These are phyloP conservation scores for Copidosoma aretas DNA, from an alignment of 2,888 invertebrate species.

Conservation along the genomic window DNA sequence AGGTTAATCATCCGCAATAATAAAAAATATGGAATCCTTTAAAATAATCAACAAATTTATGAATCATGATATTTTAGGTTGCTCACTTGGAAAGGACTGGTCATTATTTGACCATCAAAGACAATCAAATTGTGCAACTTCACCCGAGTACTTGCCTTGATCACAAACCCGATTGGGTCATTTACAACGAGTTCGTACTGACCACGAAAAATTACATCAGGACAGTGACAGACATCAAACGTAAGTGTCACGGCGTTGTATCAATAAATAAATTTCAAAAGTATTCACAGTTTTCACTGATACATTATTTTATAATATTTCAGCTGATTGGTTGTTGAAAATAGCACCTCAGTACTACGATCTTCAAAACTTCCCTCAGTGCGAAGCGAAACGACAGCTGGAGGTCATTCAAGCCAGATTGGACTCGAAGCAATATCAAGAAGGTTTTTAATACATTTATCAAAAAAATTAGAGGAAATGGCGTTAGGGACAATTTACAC, in stretches of 20 bases:
- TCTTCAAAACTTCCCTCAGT: conserved; percentile 95
- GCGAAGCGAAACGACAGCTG: conserved; percentile 93
- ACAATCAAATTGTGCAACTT: conserved; percentile 98
- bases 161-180: conserved; percentile 99
- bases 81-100: conserved; percentile 98
- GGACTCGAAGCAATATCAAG: conserved; percentile 87
- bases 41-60: neutral
- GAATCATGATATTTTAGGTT: conserved; percentile 67
- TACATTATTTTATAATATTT: conserved; percentile 36
- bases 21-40: neutral
- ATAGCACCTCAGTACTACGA: conserved; percentile 99
- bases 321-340: conserved; percentile 92
- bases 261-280: neutral
- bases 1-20: conserved; percentile 69
- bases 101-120: conserved; percentile 98
- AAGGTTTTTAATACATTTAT: conserved; percentile 75
- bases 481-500: conserved; percentile 4
- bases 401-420: conserved; percentile 86
- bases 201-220: conserved; percentile 99
- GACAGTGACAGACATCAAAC: conserved; percentile 98
- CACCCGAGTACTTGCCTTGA: conserved; percentile 99
- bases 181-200: conserved; percentile 99
- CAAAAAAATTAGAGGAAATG: neutral
- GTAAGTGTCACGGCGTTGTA: conserved; percentile 68
- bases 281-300: neutral